phyloP scores from a whole-genome alignment of 2,888 invertebrate genomes.

The Esperia sulphurella region DNA sequence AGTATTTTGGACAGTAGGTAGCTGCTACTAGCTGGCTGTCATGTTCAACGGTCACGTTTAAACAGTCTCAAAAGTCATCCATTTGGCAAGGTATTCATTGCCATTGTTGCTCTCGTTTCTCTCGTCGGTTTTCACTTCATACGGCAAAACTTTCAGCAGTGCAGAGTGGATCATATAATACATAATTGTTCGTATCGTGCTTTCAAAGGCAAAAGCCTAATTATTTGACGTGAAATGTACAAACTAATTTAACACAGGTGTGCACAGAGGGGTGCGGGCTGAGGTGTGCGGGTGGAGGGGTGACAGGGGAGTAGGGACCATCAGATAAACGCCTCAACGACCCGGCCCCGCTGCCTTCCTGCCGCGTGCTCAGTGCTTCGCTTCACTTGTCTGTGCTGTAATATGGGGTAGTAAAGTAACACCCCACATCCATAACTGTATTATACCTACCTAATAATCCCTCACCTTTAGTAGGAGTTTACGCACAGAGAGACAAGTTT shows the following conservation, averaged over 20 bases:
- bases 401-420: too few species aligned
- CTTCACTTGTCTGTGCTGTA: slow-evolving; percentile 10
- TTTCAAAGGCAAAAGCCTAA: slow-evolving; percentile 5
- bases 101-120: too few species aligned
- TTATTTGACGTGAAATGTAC: slow-evolving; percentile 15
- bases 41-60: too few species aligned
- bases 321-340: slow-evolving; percentile 35
- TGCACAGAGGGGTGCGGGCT: background rate
- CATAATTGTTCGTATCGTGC: background rate
- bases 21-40: too few species aligned
- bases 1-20: too few species aligned
- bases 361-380: slow-evolving; percentile 8
- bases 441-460: background rate
- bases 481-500: background rate
- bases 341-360: slow-evolving; percentile 14
- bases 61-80: too few species aligned
- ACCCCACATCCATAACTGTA: background rate
- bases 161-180: background rate
- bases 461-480: too few species aligned
- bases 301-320: slow-evolving; percentile 31
- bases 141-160: too few species aligned
- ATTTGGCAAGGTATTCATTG: too few species aligned
- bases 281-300: slow-evolving; percentile 6
- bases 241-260: slow-evolving; percentile 22
- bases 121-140: background rate